These are phyloP conservation scores for Simalia tracyae DNA, from an alignment of 2,797 vertebrate species.

Conservation along the genomic window DNA sequence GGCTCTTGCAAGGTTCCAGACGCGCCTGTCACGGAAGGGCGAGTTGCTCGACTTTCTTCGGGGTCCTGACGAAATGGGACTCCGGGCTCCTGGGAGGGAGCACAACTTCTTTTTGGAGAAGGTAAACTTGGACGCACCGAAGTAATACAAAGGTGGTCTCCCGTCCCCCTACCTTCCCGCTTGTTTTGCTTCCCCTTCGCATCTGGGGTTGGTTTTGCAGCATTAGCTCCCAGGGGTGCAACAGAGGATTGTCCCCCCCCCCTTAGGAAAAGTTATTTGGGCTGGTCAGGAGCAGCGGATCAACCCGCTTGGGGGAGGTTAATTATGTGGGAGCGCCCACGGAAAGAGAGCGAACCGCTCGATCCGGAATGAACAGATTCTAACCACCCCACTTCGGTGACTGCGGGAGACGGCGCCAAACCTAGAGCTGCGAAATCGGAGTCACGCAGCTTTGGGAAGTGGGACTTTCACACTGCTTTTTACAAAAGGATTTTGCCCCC, in stretches of 20 bases:
- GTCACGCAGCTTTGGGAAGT: not conserved
- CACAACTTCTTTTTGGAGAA: not conserved
- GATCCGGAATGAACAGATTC: not conserved
- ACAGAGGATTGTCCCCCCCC: not conserved
- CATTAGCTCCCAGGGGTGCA: not conserved
- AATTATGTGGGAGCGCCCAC: not conserved
- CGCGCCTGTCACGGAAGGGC: not conserved
- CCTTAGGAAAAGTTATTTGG: not conserved
- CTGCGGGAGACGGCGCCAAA: not conserved
- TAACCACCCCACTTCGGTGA: not conserved
- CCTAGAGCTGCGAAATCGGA: not conserved
- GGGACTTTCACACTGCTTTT: not conserved
- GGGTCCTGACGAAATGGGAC: not conserved
- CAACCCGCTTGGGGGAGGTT: not conserved
- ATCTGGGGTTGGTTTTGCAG: not conserved
- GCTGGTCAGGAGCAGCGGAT: not conserved
- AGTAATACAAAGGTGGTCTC: not conserved
- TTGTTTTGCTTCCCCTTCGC: not conserved
- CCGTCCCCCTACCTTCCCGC: not conserved
- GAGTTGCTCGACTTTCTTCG: not conserved
- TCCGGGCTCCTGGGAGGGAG: not conserved
- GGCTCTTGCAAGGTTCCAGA: conserved; percentile 61
- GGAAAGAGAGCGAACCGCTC: too few species aligned
- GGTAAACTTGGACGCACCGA: not conserved
- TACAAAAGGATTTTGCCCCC: rapidly evolving